These are phyloP conservation scores for Vespertilio murinus DNA, from an alignment of 2,797 vertebrate genomes.

Conservation along the genomic window DNA sequence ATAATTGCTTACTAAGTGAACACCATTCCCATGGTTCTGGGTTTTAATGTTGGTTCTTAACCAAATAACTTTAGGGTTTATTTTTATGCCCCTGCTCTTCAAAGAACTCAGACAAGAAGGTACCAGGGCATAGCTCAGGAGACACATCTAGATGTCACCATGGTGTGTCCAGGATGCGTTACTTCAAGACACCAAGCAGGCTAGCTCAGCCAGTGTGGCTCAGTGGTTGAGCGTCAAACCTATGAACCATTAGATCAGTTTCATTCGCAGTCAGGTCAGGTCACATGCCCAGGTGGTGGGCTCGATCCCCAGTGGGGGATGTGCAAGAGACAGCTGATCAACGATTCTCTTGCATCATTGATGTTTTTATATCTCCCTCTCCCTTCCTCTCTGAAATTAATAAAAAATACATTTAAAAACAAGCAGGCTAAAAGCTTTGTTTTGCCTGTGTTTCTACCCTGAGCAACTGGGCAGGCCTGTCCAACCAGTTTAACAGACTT, in stretches of 20 bases:
- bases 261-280: too few species aligned
- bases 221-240: too few species aligned
- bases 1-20: slow-evolving; percentile 26
- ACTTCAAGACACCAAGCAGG: neutral
- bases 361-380: too few species aligned
- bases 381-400: too few species aligned
- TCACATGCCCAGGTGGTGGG: too few species aligned
- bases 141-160: neutral
- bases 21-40: neutral
- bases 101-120: neutral
- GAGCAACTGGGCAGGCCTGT: neutral
- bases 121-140: neutral
- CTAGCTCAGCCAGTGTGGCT: neutral
- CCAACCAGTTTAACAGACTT: slow-evolving; percentile 16
- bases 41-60: slow-evolving; percentile 17
- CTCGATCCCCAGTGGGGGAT: too few species aligned
- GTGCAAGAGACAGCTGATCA: too few species aligned
- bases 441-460: neutral
- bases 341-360: too few species aligned
- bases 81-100: slow-evolving; percentile 15
- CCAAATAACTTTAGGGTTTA: slow-evolving; percentile 27
- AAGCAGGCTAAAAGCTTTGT: slow-evolving; percentile 9
- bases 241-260: too few species aligned
- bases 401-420: neutral
- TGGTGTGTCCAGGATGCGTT: neutral